Conservation (phyloP, 2,113 vertebrate genomes). For the Sinocyclocheilus anshuiensis region DNA sequence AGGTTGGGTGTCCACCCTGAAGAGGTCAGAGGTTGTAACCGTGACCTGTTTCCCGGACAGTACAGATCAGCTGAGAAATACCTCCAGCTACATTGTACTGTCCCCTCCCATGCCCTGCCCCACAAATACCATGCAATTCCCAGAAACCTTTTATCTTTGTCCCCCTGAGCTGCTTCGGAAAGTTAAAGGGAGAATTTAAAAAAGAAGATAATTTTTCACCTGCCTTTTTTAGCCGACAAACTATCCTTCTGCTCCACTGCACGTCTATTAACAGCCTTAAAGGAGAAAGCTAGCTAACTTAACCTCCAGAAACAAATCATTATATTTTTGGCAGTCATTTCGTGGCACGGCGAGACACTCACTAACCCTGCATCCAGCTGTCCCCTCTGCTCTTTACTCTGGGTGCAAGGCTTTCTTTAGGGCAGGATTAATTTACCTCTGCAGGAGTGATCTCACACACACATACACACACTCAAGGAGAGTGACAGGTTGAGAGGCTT, state of each 20-base stretch:
- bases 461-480: slow-evolving; percentile 25
- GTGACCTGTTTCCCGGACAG: slow-evolving; percentile 47
- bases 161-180: slow-evolving; percentile 36
- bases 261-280: slow-evolving; percentile 54
- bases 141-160: slow-evolving; percentile 50
- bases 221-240: slow-evolving; percentile 47
- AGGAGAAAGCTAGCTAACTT: slow-evolving; percentile 45
- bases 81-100: slow-evolving; percentile 43
- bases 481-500: not conserved
- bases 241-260: slow-evolving; percentile 15
- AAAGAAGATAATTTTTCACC: slow-evolving; percentile 53
- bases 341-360: slow-evolving; percentile 47
- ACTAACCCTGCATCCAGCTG: slow-evolving; percentile 58
- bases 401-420: slow-evolving; percentile 54
- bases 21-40: slow-evolving; percentile 44
- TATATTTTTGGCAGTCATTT: slow-evolving; percentile 63
- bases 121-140: slow-evolving; percentile 52
- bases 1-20: slow-evolving; percentile 14
- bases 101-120: slow-evolving; percentile 3
- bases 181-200: slow-evolving; percentile 45
- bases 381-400: slow-evolving; percentile 58
- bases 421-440: slow-evolving; percentile 59
- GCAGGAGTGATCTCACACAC: slow-evolving; percentile 27
- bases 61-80: slow-evolving; percentile 46
- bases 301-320: slow-evolving; percentile 64